Percentiles rank a stretch among this genome's conserved stretches.
These are phyloP conservation scores for Laticauda colubrina DNA, from an alignment of 2,113 vertebrate species.

Conservation along the genomic window DNA sequence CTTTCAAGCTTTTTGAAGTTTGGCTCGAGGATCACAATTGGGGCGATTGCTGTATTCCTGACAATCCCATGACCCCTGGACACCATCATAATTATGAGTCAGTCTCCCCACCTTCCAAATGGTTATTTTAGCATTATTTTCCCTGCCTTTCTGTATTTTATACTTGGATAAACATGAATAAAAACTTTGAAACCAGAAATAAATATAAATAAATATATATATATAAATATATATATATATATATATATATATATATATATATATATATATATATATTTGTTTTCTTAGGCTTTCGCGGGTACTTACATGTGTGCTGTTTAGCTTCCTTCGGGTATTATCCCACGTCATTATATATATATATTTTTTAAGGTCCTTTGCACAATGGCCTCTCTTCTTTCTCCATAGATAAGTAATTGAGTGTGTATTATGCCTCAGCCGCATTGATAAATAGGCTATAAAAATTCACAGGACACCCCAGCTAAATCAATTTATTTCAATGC, in stretches of 20 bases:
- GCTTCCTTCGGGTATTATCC: too few species aligned
- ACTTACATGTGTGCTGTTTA: too few species aligned
- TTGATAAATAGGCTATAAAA: slow-evolving; percentile 56
- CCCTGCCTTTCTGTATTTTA: neutral
- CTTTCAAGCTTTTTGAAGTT: too few species aligned
- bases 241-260: too few species aligned
- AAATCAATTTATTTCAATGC: slow-evolving; percentile 56
- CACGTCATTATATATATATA: neutral
- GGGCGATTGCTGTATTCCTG: too few species aligned
- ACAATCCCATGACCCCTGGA: too few species aligned
- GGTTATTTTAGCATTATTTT: neutral
- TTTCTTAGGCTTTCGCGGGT: too few species aligned
- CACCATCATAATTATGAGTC: neutral
- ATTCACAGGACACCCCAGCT: slow-evolving; percentile 28
- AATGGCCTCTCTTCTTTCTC: neutral
- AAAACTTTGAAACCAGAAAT: neutral
- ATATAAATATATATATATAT: too few species aligned
- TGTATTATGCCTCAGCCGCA: neutral
- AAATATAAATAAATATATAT: neutral
- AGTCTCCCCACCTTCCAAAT: too few species aligned
- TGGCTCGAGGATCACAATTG: too few species aligned
- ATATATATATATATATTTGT: neutral
- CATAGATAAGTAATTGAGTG: neutral
- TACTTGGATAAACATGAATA: neutral
- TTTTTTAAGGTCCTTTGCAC: neutral